Conservation (phyloP, 2,797 vertebrate genomes). For the Hephaestus fuliginosus region DNA sequence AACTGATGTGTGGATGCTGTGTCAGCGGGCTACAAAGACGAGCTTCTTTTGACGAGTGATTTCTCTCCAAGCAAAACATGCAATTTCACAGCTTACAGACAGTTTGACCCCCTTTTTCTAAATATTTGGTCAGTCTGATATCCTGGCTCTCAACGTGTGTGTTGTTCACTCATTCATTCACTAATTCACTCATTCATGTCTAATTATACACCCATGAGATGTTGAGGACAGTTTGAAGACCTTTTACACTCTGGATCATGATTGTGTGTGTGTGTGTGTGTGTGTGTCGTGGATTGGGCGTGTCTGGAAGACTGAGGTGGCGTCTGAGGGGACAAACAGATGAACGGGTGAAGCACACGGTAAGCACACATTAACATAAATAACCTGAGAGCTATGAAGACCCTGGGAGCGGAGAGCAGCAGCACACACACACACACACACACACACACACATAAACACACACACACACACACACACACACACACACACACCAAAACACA, state of each 20-base stretch:
- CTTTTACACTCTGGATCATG: constrained; percentile 15
- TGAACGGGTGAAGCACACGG: constrained; percentile 53
- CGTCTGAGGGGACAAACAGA: constrained; percentile 65
- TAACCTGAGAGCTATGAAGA: constrained; percentile 84
- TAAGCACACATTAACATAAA: constrained; percentile 74
- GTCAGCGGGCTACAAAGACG: constrained; percentile 50
- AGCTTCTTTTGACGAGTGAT: constrained; percentile 51
- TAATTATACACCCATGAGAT: constrained; percentile 18
- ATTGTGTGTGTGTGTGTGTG: constrained; percentile 26
- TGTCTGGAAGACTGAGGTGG: constrained; percentile 82
- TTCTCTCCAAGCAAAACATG: constrained; percentile 74
- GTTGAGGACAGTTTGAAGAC: constrained; percentile 24
- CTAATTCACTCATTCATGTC: constrained; percentile 1
- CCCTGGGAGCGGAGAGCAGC: constrained; percentile 77
- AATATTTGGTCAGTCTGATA: constrained; percentile 45
- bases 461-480: constrained; percentile 28
- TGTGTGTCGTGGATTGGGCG: constrained; percentile 24
- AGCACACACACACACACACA: constrained; percentile 23
- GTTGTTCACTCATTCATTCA: constrained; percentile 19
- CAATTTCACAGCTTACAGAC: constrained; percentile 55
- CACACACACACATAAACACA: constrained; percentile 20
- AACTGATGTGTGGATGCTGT: constrained; percentile 13
- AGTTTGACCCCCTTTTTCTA: not conserved
- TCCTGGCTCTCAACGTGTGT: constrained; percentile 22
- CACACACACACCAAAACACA: not conserved